Evolutionary conservation across 2,797 vertebrate genomes (phyloP), one percentile per base, ranked within the genome.

Genomic region (Sebastes elongatus): DNA sequence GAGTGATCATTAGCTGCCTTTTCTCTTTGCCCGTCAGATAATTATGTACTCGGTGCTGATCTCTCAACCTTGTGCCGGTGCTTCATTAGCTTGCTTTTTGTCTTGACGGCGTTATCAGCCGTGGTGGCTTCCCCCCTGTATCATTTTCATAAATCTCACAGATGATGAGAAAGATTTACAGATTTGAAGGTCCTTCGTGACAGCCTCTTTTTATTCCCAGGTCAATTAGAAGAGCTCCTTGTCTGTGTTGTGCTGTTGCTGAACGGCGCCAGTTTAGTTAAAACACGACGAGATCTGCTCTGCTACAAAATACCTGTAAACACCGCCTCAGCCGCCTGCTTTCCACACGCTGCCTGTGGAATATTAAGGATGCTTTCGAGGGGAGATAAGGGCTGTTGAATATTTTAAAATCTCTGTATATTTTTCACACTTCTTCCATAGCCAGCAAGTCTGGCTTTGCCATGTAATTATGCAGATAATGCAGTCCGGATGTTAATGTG

Each of bases 1-100:
- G 53, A 72, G 57, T 61, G 63, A 86, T 90, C 86, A 87, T 92
- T 85, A 88, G 84, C 80, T 73, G 83, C 61, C 63, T 76, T 79
- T 61, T 59, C 59, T 76, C 76, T 78, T 80, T 61, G 72, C 69
- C 61, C 83, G 71, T 80, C 82, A 81, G 67, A 78, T 90, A 90
- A 90, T 86, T 88, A 93, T 42, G 70, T 78, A 81, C 70, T 86
- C 64, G 5, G 56, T 22, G 73, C 68, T 86, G 79, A 90, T 83
- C 88, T 84, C 80, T 79, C 73, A 80, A 79, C 81, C 82, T 20
- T 18, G 55, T 33, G 38, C 53, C 52, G 57, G n/a, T 59, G 76
- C 81, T 86, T 89, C 80, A 80, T 81, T 80, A 89, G 57, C 66
- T 63, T 64, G 30, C 56, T 42, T 77, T 87, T 84, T 66, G 59